Evolutionary conservation across 1,140 invertebrate species (phyloP).

Genomic region (Habropoda laboriosa): DNA sequence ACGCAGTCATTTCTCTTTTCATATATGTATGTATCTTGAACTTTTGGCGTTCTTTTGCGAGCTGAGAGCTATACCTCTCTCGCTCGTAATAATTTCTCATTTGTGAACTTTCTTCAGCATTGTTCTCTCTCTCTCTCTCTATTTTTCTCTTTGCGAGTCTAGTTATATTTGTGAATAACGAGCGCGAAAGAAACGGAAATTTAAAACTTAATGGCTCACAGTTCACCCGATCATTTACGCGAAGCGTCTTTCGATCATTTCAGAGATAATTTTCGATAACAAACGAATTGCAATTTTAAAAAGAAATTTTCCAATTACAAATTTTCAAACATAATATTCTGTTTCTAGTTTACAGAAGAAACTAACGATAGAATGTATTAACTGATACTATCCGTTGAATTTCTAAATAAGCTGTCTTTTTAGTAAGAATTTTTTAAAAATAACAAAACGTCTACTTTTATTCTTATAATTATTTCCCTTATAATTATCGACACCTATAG

Average conservation of each 20-base stretch:
- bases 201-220: neutral
- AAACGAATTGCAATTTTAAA: neutral
- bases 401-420: no score
- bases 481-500: no score
- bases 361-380: no score
- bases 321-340: no score
- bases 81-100: constrained; percentile 22
- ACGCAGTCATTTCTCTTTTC: neutral
- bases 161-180: neutral
- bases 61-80: no score
- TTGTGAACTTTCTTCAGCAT: constrained; percentile 7
- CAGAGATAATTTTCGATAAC: neutral
- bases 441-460: no score
- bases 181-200: neutral
- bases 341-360: no score
- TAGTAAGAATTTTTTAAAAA: no score
- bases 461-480: no score
- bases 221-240: neutral
- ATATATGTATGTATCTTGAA: neutral
- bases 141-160: neutral
- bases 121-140: no score
- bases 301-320: no score
- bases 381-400: no score
- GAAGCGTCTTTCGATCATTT: neutral
- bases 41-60: neutral